A percentile compares a stretch with the other conserved stretches of the same genome.
Evolutionary conservation across 2,888 invertebrate genomes (phyloP).

Genomic region (Erebia palarica): DNA sequence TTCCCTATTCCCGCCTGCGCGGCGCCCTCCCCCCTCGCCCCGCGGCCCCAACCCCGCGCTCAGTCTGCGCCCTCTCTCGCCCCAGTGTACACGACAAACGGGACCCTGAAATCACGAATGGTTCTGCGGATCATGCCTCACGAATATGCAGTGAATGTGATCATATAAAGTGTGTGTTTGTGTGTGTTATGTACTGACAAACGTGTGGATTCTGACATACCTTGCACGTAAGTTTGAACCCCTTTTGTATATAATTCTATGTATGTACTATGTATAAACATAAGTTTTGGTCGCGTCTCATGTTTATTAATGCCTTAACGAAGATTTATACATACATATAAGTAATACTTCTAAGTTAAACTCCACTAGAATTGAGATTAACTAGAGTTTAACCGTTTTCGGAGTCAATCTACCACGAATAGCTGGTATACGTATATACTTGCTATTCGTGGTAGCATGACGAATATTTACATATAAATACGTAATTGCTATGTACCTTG

Average conservation of each 20-base stretch:
- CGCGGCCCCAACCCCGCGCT: constrained; percentile 37
- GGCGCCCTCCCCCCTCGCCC: constrained; percentile 37
- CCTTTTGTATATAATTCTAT: neutral
- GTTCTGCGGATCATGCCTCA: constrained; percentile 35
- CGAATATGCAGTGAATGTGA: constrained; percentile 36
- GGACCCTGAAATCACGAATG: constrained; percentile 24
- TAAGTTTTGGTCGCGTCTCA: constrained; percentile 11
- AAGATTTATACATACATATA: too few species aligned
- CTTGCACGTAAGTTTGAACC: constrained; percentile 41
- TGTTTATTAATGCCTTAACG: constrained; percentile 11
- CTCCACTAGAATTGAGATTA: too few species aligned
- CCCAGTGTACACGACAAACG: constrained; percentile 33
- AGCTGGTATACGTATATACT: too few species aligned
- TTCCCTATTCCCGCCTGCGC: constrained; percentile 48
- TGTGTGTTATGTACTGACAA: constrained; percentile 29
- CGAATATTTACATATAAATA: too few species aligned
- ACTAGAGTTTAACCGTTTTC: too few species aligned
- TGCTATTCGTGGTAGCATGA: too few species aligned
- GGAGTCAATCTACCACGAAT: too few species aligned
- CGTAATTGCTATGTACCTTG: too few species aligned
- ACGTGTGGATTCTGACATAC: constrained; percentile 40
- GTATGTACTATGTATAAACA: neutral
- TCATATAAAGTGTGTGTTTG: constrained; percentile 40
- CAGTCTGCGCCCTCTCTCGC: constrained; percentile 44
- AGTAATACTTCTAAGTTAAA: too few species aligned